These are phyloP conservation scores for Anser brachyrhynchus DNA, from an alignment of 2,113 vertebrate genomes.

Conservation along the genomic window DNA sequence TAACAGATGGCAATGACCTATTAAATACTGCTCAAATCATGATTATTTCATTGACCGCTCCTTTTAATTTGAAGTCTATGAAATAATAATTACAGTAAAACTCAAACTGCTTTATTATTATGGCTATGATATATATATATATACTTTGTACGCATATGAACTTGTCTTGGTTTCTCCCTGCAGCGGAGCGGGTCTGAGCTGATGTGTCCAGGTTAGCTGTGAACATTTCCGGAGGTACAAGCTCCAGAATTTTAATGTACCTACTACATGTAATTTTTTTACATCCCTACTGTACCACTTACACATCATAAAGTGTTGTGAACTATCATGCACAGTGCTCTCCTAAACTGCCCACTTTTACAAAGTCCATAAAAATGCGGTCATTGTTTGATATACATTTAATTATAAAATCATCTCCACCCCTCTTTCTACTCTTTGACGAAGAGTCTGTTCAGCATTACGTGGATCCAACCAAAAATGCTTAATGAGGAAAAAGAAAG, in stretches of 20 bases:
- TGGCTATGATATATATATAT: background rate
- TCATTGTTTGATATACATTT: background rate
- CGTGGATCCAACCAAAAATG: background rate
- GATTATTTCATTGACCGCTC: background rate
- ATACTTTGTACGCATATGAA: background rate
- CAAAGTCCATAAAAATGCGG: background rate
- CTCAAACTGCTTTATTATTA: background rate
- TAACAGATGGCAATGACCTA: background rate
- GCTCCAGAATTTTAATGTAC: background rate
- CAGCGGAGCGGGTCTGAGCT: background rate
- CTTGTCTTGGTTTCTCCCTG: accelerated
- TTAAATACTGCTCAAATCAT: background rate
- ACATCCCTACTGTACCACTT: background rate
- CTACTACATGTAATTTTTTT: background rate
- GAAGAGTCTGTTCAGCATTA: background rate
- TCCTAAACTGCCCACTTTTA: background rate
- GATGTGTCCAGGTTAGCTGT: no score
- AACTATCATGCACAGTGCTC: background rate
- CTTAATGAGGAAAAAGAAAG: background rate
- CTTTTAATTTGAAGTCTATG: background rate
- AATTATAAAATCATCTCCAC: background rate
- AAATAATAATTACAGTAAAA: background rate
- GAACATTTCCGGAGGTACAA: background rate
- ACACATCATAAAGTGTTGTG: background rate
- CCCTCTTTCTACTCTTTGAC: background rate